Conservation (phyloP, 2,888 invertebrate species). For the Hyalella azteca region DNA sequence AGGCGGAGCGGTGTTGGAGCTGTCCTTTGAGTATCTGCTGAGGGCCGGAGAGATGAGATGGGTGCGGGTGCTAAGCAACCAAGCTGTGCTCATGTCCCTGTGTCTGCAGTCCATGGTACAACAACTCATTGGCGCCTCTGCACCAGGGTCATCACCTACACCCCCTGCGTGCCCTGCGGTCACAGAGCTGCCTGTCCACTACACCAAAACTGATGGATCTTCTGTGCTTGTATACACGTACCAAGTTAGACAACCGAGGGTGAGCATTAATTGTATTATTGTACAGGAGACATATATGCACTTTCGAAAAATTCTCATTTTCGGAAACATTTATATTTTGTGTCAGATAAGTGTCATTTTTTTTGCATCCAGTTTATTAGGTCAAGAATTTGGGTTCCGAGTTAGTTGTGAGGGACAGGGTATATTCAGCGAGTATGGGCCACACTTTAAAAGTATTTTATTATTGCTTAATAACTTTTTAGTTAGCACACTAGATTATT, state of each 20-base stretch:
- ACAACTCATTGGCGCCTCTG: slow-evolving; percentile 73
- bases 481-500: no score
- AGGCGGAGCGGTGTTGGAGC: slow-evolving; percentile 68
- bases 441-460: no score
- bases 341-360: neutral
- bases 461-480: no score
- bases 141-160: neutral
- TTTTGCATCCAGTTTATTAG: no score
- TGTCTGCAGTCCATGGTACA: slow-evolving; percentile 93
- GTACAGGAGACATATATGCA: no score
- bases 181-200: neutral
- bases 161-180: neutral
- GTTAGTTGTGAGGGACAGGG: neutral
- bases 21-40: slow-evolving; percentile 94
- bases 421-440: no score
- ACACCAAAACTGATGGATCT: slow-evolving; percentile 28
- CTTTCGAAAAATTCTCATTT: slow-evolving; percentile 30
- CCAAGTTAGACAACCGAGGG: neutral
- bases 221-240: slow-evolving; percentile 20
- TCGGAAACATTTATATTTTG: neutral
- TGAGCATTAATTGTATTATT: no score
- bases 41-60: slow-evolving; percentile 89
- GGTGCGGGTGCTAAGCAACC: slow-evolving; percentile 89
- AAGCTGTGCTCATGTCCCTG: slow-evolving; percentile 93
- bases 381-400: neutral